These are phyloP conservation scores for Ariopsis seemanni DNA, from an alignment of 2,113 vertebrate genomes.

Conservation along the genomic window DNA sequence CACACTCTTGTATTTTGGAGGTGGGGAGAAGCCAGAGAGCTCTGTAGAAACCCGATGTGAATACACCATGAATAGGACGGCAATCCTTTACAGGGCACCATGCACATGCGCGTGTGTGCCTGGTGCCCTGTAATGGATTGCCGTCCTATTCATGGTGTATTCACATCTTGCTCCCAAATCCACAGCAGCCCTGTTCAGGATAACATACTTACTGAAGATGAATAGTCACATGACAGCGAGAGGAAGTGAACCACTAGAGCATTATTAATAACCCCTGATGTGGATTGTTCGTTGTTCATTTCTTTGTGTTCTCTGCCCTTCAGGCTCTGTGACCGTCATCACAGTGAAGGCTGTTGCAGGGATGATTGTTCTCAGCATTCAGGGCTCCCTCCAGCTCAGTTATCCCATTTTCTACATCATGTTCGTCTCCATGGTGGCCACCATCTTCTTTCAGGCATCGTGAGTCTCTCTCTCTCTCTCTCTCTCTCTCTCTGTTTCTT, in stretches of 20 bases:
- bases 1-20: background rate
- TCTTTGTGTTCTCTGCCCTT: background rate
- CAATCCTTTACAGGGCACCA: too few relatives aligned
- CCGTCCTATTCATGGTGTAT: background rate
- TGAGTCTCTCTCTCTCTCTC: slow-evolving; percentile 65
- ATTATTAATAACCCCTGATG: background rate
- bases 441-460: slow-evolving; percentile 86
- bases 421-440: slow-evolving; percentile 92
- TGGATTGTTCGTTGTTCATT: background rate
- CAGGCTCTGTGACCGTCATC: slow-evolving; percentile 90
- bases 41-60: background rate
- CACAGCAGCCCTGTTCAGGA: background rate
- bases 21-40: background rate
- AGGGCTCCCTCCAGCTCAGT: slow-evolving; percentile 82
- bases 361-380: slow-evolving; percentile 85
- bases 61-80: too few relatives aligned
- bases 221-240: background rate
- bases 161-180: background rate
- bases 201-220: background rate
- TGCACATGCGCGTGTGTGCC: too few relatives aligned
- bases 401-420: slow-evolving; percentile 95
- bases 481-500: background rate
- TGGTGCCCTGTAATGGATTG: background rate
- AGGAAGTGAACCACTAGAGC: background rate
- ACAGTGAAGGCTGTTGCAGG: slow-evolving; percentile 91